Evolutionary conservation across 2,113 vertebrate species (phyloP), one percentile per base, ranked within the genome.

Genomic region (Oncorhynchus clarkii): DNA sequence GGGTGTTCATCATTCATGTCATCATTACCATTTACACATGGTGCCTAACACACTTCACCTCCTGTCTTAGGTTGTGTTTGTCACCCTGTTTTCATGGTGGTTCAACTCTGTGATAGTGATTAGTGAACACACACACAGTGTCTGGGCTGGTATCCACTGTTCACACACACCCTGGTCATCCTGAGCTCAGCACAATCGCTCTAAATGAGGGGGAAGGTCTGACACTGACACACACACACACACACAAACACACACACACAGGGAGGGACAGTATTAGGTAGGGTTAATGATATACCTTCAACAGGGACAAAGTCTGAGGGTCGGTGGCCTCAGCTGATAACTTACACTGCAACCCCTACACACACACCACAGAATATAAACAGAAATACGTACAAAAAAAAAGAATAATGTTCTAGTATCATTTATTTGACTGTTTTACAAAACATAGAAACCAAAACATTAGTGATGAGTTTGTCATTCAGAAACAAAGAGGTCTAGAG

Each of bases 401-500:
- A 14, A 22, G 57, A 49, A 29, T 80, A 75, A 82, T 84, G 80
- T 78, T 86, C 83, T 90, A 88, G 79, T 88, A 88, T 87, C 24
- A 80, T 91, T 93, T 92, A 90, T 62, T 90, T 92, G 89, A 88
- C 75, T 86, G 77, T 88, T 89, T 89, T 89, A 90, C 83, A 90
- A 89, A 92, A 92, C 85, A 89, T 90, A 89, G 51, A 84, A 88
- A 88, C 80, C 87, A 86, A 82, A 79, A 91, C 69, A 84, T 89
- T 89, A 90, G 88, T 89, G 87, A 88, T 80, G 84, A 78, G 75
- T 78, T 31, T 76, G n/a, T 90, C 82, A 86, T 88, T 81, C 49
- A 78, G 89, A 92, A 89, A 70, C 75, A 88, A 76, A 64, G 73
- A 85, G 81, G 69, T 82, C 81, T 76, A 89, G 85, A 90, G 83